These are phyloP conservation scores for Lynx canadensis DNA, from an alignment of 2,113 vertebrate genomes.

Conservation along the genomic window DNA sequence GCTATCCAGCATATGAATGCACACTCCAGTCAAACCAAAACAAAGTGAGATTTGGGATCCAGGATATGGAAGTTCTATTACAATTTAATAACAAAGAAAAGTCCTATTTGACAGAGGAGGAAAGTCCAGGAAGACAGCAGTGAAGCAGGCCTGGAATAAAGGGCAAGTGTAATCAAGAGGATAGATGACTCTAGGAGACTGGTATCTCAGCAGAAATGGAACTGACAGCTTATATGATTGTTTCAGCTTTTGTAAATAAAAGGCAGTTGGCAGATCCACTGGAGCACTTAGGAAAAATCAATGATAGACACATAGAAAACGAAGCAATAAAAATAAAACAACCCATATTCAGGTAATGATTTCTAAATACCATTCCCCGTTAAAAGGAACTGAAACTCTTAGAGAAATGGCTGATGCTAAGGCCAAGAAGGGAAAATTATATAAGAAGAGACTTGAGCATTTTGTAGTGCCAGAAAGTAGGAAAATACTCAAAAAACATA, in stretches of 20 bases:
- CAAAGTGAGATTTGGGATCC: background rate
- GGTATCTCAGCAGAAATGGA: background rate
- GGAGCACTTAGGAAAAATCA: background rate
- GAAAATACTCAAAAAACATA: background rate
- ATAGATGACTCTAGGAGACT: background rate
- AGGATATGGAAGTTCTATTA: background rate
- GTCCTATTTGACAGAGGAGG: background rate
- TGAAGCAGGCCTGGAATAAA: background rate
- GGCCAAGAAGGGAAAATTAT: background rate
- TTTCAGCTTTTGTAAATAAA: slow-evolving; percentile 22
- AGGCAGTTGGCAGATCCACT: background rate
- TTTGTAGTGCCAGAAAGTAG: background rate
- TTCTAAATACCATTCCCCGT: background rate
- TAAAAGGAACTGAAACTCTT: background rate
- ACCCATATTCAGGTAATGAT: background rate
- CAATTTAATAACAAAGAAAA: background rate
- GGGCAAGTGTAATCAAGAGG: background rate
- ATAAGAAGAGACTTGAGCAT: background rate
- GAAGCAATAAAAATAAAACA: slow-evolving; percentile 25
- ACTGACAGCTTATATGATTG: background rate
- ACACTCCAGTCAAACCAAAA: background rate
- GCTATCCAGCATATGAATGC: background rate
- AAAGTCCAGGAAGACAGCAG: background rate
- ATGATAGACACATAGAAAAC: background rate
- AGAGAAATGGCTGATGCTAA: background rate